Percentiles rank a stretch among this genome's conserved stretches.
Conservation (phyloP, 2,888 invertebrate species). For the Drosophila leonis region DNA sequence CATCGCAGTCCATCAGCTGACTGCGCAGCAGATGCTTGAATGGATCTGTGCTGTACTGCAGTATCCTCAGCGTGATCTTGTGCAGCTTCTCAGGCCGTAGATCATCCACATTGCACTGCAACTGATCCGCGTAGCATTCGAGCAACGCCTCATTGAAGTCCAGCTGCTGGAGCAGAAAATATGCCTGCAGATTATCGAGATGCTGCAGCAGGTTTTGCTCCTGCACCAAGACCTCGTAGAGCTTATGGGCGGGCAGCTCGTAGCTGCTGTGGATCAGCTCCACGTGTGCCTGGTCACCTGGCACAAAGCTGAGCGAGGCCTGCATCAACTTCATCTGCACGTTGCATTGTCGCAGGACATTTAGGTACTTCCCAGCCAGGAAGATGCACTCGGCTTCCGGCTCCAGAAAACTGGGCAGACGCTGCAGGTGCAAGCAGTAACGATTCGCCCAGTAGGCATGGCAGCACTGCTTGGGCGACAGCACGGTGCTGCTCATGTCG, state of each 20-base stretch:
- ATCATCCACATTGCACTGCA: conserved; percentile 32
- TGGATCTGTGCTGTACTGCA: conserved; percentile 42
- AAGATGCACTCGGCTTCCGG: conserved; percentile 39
- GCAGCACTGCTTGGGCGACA: conserved; percentile 60
- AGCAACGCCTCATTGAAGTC: conserved; percentile 38
- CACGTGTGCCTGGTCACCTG: conserved; percentile 23
- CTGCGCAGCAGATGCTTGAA: conserved; percentile 46
- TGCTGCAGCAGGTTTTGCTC: conserved; percentile 44
- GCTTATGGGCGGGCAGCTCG: conserved; percentile 51
- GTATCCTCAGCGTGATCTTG: conserved; percentile 13
- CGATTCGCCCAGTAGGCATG: conserved; percentile 56
- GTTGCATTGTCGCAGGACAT: conserved; percentile 65
- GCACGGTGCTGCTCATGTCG: conserved; percentile 45
- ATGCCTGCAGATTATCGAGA: conserved; percentile 43
- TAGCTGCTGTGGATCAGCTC: conserved; percentile 51
- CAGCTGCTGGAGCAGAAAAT: conserved; percentile 50
- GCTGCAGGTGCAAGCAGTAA: conserved; percentile 40
- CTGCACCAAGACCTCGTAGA: conserved; percentile 41
- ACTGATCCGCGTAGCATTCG: conserved; percentile 11
- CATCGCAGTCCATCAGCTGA: conserved; percentile 46
- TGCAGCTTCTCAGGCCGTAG: conserved; percentile 46
- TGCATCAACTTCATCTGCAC: conserved; percentile 54
- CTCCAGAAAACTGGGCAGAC: conserved; percentile 52
- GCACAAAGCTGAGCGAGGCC: conserved; percentile 38
- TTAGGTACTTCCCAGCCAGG: conserved; percentile 65